Conservation (phyloP, 1,140 invertebrate genomes). For the Leptestheria dahalacensis region DNA sequence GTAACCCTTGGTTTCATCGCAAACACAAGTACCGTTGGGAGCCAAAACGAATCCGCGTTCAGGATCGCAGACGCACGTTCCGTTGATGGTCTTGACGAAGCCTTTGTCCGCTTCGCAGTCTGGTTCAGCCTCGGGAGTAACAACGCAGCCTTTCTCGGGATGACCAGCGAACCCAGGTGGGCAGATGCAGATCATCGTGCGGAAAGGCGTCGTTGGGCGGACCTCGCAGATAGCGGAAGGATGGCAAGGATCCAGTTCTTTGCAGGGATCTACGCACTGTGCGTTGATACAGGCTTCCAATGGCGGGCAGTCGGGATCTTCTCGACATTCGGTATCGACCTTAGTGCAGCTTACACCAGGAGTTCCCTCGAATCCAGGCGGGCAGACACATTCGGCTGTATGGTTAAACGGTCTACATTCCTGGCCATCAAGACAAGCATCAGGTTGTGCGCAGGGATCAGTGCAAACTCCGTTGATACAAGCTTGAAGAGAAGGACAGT, state of each 20-base stretch:
- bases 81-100: constrained; percentile 46
- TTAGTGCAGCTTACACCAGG: constrained; percentile 19
- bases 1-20: constrained; percentile 39
- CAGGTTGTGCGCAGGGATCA: constrained; percentile 57
- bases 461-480: constrained; percentile 75
- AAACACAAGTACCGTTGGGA: constrained; percentile 48
- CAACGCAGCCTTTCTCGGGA: constrained; percentile 37
- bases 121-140: constrained; percentile 27
- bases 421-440: constrained; percentile 57
- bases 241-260: constrained; percentile 56
- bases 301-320: constrained; percentile 64
- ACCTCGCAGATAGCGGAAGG: constrained; percentile 62
- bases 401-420: constrained; percentile 68
- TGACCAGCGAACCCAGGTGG: constrained; percentile 53
- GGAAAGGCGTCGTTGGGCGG: constrained; percentile 56
- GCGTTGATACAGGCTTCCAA: constrained; percentile 61
- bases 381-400: constrained; percentile 65
- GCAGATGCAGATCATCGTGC: constrained; percentile 76
- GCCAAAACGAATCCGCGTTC: constrained; percentile 48
- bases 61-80: constrained; percentile 55
- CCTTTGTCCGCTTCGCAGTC: constrained; percentile 53
- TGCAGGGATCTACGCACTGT: constrained; percentile 69
- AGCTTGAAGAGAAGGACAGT: constrained; percentile 66
- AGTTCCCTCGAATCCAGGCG: constrained; percentile 29
- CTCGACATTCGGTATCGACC: constrained; percentile 37